These are phyloP conservation scores for Orius insidiosus DNA, from an alignment of 1,140 invertebrate genomes.

Conservation along the genomic window DNA sequence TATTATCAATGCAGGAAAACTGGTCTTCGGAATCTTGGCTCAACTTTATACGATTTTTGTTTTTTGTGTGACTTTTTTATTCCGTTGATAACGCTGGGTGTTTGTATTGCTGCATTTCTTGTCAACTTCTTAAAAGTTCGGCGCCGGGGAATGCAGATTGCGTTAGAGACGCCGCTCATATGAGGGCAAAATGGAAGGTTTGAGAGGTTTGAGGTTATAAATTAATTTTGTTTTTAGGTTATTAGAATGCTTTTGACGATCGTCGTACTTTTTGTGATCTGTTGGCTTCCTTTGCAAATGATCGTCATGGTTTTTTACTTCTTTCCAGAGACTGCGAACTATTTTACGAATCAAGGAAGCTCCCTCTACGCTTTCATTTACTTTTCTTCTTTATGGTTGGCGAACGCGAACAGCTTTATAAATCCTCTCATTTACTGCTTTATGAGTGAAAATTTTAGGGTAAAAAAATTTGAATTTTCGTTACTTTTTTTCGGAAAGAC, in stretches of 20 bases:
- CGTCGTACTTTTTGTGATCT: conserved; percentile 33
- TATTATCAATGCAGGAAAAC: conserved; percentile 26
- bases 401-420: conserved; percentile 38
- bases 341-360: conserved; percentile 21
- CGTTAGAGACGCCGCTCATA: conserved; percentile 28
- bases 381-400: conserved; percentile 33
- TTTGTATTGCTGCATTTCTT: conserved; percentile 29
- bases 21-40: conserved; percentile 22
- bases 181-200: conserved; percentile 33
- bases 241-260: conserved; percentile 36
- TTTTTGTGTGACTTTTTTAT: conserved; percentile 32
- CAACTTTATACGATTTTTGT: conserved; percentile 30
- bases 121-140: conserved; percentile 28
- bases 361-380: conserved; percentile 26
- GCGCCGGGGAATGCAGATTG: conserved; percentile 33
- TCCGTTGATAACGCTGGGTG: conserved; percentile 29
- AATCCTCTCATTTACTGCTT: conserved; percentile 46
- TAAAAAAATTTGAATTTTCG: conserved; percentile 20
- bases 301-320: conserved; percentile 29
- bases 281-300: conserved; percentile 34
- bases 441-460: conserved; percentile 41
- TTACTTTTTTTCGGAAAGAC: neutral
- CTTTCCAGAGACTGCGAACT: conserved; percentile 23
- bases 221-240: conserved; percentile 25
- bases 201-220: neutral